Percentiles rank a stretch among this genome's conserved stretches.
Conservation (phyloP, 2,113 vertebrate species). For the Nothoprocta perdicaria region DNA sequence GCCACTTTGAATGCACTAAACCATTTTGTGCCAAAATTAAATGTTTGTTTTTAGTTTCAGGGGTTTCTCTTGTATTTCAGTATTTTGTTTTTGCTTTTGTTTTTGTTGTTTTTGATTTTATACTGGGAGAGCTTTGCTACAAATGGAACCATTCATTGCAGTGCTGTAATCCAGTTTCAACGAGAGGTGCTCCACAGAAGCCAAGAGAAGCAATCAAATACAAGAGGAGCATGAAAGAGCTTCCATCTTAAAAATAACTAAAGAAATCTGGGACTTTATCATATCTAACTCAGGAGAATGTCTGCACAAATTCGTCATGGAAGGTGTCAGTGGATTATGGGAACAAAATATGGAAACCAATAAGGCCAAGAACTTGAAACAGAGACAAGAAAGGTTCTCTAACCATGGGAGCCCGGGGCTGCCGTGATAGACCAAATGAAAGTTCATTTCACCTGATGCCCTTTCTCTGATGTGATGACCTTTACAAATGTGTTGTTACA, state of each 20-base stretch:
- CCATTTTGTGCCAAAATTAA: neutral
- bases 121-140: neutral
- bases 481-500: neutral
- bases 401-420: neutral
- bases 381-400: neutral
- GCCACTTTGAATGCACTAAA: neutral
- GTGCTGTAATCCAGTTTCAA: neutral
- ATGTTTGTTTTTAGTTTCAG: neutral
- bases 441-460: neutral
- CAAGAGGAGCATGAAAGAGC: neutral
- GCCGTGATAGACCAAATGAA: neutral
- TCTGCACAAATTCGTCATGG: neutral
- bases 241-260: neutral
- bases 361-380: neutral
- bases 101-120: neutral
- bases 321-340: neutral
- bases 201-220: neutral
- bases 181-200: neutral
- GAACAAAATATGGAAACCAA: neutral
- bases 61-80: neutral
- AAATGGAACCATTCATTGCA: neutral
- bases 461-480: neutral
- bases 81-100: neutral
- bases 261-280: fast-evolving
- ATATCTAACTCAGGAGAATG: neutral